Base-by-base conservation (phyloP, 2,797 vertebrate species). In the Sphaeramia orbicularis region DNA sequence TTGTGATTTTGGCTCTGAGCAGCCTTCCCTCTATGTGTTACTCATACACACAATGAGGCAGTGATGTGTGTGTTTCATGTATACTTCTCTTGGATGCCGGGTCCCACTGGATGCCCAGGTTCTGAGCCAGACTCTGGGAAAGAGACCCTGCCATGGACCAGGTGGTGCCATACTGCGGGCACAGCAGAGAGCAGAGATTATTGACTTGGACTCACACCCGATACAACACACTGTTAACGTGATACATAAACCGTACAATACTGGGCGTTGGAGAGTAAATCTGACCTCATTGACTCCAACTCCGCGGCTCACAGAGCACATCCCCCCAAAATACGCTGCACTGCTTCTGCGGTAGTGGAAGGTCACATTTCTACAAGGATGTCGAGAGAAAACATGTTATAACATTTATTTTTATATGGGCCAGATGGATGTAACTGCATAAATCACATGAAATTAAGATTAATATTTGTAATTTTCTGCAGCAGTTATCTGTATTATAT, bases 231-330 rank as follows among this genome's bases (percentile, higher is more conserved):
- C 30, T 8, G 30, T 32, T 32, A 32, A 32, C 36, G 41, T 30
- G 21, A 60, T 47, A 45, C 4, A 19, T 35, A 43, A 45, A 65
- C 61, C 37, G 21, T 32, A 6, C 10, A 49, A 67, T 11, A 9
- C 14, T 21, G 18, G 7, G 62, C 19, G 35, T 53, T 15, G 18
- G 21, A 56, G 50, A 41, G 27, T 4, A 38, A 60, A 48, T 52
- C 91, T 90, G 92, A 99, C 98, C 98, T 99, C 98, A 71, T 97
- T 97, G 78, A 99, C 97, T 76, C 98, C 98, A n/a, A 99, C 96
- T 56, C 98, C 97, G 74, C 94, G 95, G 76, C 92, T 94, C 61
- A 88, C 81, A 38, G 97, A 99, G 67, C 98, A 99, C 84, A 97
- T 94, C 54, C 98, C 97, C 78, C 95, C 97, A 16, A 98, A 99